A percentile compares a stretch with the other conserved stretches of the same genome.
phyloP scores from a whole-genome alignment of 2,888 invertebrate genomes.

The Keiferia lycopersicella region DNA sequence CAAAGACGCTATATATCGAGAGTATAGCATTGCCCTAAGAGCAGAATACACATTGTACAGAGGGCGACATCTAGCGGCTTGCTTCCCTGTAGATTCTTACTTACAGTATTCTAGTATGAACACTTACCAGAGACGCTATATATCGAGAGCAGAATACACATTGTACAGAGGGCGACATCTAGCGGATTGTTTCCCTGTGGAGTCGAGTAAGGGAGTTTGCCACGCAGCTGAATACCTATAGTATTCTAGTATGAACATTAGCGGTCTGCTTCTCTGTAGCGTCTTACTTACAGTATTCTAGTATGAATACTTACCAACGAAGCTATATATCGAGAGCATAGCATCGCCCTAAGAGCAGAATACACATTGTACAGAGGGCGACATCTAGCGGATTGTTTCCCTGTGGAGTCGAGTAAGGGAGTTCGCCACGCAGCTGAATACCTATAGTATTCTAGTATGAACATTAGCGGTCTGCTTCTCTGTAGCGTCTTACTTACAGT shows the following conservation, averaged over 20 bases:
- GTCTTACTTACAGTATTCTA: neutral
- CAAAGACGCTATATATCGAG: slow-evolving; percentile 84
- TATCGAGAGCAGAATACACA: slow-evolving; percentile 84
- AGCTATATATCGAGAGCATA: slow-evolving; percentile 84
- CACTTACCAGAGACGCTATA: slow-evolving; percentile 83
- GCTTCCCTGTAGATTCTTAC: slow-evolving; percentile 80
- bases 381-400: slow-evolving; percentile 85
- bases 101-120: neutral
- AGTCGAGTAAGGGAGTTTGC: slow-evolving; percentile 83
- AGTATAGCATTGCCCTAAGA: slow-evolving; percentile 82
- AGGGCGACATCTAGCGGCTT: slow-evolving; percentile 86
- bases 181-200: slow-evolving; percentile 84
- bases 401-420: slow-evolving; percentile 83
- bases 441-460: neutral
- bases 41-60: slow-evolving; percentile 87
- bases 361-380: slow-evolving; percentile 87
- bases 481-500: neutral
- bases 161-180: slow-evolving; percentile 87
- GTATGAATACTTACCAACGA: slow-evolving; percentile 77
- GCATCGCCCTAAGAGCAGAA: slow-evolving; percentile 82
- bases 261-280: too few species aligned
- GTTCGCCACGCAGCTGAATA: slow-evolving; percentile 82
- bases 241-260: too few species aligned
- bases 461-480: too few species aligned
- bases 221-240: slow-evolving; percentile 81